These are phyloP conservation scores for Hirtodrosophila alboralis DNA, from an alignment of 2,888 invertebrate species.

Conservation along the genomic window DNA sequence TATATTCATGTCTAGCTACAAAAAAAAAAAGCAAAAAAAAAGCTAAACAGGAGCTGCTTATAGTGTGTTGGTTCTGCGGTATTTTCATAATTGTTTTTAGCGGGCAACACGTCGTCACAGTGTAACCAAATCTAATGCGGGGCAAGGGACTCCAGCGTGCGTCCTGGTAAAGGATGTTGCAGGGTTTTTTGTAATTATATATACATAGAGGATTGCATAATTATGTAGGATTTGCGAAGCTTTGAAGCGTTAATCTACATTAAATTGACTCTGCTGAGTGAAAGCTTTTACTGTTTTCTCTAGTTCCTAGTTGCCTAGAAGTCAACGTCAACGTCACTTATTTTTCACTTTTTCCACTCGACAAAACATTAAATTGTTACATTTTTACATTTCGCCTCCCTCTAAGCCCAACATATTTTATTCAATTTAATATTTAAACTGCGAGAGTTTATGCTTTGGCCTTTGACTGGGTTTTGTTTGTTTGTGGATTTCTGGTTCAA, in stretches of 20 bases:
- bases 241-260: slow-evolving; percentile 60
- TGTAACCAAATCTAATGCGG: too few species aligned
- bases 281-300: slow-evolving; percentile 6
- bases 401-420: slow-evolving; percentile 22
- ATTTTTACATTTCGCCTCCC: slow-evolving; percentile 15
- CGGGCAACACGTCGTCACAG: too few species aligned
- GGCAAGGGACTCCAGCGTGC: slow-evolving; percentile 3
- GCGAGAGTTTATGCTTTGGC: not conserved
- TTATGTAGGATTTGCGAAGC: slow-evolving; percentile 38
- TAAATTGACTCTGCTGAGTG: slow-evolving; percentile 55
- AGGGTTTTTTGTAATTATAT: too few species aligned
- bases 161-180: slow-evolving; percentile 18
- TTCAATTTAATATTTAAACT: slow-evolving; percentile 55
- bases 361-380: slow-evolving; percentile 59
- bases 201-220: slow-evolving; percentile 49
- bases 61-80: slow-evolving; percentile 25
- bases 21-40: too few species aligned
- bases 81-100: too few species aligned
- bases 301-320: slow-evolving; percentile 10
- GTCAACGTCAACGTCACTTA: slow-evolving; percentile 26
- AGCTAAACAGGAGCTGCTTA: slow-evolving; percentile 12
- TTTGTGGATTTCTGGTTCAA: slow-evolving; percentile 27
- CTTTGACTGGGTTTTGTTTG: slow-evolving; percentile 1
- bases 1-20: slow-evolving; percentile 51
- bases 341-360: slow-evolving; percentile 68